Conservation (phyloP, 35 echinoderm and acorn worm genomes). For the Amphiura filiformis region DNA sequence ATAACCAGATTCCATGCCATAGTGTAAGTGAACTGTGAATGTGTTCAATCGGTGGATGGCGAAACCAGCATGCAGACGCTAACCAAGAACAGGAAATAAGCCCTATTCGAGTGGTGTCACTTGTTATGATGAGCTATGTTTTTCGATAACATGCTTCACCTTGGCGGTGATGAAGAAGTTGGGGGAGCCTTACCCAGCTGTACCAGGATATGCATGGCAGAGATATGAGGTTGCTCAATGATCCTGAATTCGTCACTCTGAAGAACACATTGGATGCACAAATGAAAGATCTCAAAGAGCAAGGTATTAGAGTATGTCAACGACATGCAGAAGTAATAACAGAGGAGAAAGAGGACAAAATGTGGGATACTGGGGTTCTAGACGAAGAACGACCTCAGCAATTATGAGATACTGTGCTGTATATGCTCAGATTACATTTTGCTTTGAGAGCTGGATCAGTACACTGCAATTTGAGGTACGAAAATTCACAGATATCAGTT, state of each 20-base stretch:
- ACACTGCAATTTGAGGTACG: background rate
- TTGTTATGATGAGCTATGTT: background rate
- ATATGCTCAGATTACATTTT: slow-evolving; percentile 12
- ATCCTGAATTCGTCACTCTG: background rate
- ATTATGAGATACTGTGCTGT: background rate
- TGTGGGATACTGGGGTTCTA: background rate
- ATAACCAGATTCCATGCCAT: too few relatives aligned
- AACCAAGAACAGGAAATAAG: background rate
- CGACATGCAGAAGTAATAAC: background rate
- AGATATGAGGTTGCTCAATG: background rate
- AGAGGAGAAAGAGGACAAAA: background rate
- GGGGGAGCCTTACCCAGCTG: background rate
- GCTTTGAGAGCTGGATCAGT: background rate
- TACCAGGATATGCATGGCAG: background rate
- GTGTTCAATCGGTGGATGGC: background rate
- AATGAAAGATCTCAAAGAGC: background rate
- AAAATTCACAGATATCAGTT: background rate
- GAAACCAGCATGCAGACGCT: too few relatives aligned
- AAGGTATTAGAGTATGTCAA: background rate
- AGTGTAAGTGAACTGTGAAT: background rate
- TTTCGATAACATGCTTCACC: background rate
- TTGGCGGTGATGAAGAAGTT: background rate
- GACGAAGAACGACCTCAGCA: background rate
- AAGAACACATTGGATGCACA: background rate
- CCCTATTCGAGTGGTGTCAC: background rate